These are phyloP conservation scores for Nothobranchius furzeri DNA, from an alignment of 2,113 vertebrate species.

Conservation along the genomic window DNA sequence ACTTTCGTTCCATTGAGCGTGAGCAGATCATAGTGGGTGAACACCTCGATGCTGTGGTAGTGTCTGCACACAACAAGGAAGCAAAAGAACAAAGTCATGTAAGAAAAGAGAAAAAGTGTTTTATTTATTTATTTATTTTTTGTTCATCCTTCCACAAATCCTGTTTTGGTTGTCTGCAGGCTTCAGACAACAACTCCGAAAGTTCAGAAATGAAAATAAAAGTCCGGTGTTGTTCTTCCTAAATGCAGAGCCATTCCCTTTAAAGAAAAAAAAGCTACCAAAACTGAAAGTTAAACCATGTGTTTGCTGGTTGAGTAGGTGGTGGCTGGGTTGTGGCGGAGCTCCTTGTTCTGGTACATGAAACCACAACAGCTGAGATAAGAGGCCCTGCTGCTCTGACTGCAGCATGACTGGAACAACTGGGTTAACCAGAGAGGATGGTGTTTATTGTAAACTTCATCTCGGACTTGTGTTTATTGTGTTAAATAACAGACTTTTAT, in stretches of 20 bases:
- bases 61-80: constrained; percentile 78
- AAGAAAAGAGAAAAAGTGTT: background rate
- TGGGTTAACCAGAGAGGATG: constrained; percentile 46
- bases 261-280: constrained; percentile 1
- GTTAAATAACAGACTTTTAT: constrained; percentile 50
- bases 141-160: constrained; percentile 19
- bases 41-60: constrained; percentile 98
- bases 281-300: constrained; percentile 38
- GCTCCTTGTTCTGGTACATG: constrained; percentile 51
- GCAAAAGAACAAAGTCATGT: background rate
- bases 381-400: constrained; percentile 32
- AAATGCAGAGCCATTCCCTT: constrained; percentile 36
- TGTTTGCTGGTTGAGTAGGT: constrained; percentile 45
- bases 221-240: constrained; percentile 18
- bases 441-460: constrained; percentile 59
- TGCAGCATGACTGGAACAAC: constrained; percentile 44
- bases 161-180: background rate
- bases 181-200: background rate
- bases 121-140: background rate
- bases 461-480: constrained; percentile 51
- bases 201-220: constrained; percentile 10
- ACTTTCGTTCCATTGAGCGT: constrained; percentile 93
- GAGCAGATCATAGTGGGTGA: constrained; percentile 96
- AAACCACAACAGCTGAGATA: constrained; percentile 70
- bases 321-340: constrained; percentile 56